Evolutionary conservation across 2,113 vertebrate species (phyloP).

Genomic region (human): DNA sequence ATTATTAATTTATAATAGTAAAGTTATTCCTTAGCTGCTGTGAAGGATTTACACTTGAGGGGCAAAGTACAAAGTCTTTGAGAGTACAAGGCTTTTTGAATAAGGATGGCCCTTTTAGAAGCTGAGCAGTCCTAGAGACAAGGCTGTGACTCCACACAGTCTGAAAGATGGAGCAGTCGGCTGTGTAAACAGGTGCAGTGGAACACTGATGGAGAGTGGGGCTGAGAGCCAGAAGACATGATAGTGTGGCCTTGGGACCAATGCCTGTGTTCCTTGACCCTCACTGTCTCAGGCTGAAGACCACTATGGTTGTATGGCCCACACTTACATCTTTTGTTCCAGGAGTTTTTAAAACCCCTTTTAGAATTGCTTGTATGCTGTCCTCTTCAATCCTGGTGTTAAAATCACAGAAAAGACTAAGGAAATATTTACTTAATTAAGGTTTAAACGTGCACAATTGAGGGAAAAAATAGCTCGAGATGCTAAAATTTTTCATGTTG

Average conservation of each 20-base stretch:
- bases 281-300: not conserved
- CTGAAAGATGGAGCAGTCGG: not conserved
- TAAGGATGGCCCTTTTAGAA: not conserved
- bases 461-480: not conserved
- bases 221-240: not conserved
- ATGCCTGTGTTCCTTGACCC: not conserved
- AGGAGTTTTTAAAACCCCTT: not conserved
- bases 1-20: not conserved
- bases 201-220: not conserved
- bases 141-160: not conserved
- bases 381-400: not conserved
- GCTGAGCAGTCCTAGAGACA: not conserved
- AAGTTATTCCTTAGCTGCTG: not conserved
- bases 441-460: slow-evolving; percentile 24
- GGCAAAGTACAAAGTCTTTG: not conserved
- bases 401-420: slow-evolving; percentile 30
- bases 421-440: slow-evolving; percentile 59
- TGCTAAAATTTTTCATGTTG: slow-evolving; percentile 32
- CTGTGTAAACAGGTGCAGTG: not conserved
- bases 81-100: not conserved
- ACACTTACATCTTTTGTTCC: not conserved
- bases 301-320: no score
- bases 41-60: not conserved
- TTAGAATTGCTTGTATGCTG: not conserved
- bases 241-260: not conserved